phyloP scores from a whole-genome alignment of 1,140 invertebrate species.

The Rhizoglyphus robini region DNA sequence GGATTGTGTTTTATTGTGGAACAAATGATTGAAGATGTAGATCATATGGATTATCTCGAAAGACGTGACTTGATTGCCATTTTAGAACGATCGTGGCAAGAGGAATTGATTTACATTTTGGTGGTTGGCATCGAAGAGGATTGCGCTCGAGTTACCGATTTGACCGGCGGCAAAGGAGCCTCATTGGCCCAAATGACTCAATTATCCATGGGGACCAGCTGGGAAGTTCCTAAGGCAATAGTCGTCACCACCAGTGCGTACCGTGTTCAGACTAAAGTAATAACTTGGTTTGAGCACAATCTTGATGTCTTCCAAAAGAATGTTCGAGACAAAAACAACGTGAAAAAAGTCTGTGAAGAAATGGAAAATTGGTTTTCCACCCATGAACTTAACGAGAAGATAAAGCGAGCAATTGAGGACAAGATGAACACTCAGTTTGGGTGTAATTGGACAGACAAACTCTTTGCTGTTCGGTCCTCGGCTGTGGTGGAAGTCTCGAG shows the following conservation, averaged over 20 bases:
- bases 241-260: slow-evolving; percentile 44
- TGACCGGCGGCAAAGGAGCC: slow-evolving; percentile 57
- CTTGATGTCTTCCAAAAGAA: not conserved
- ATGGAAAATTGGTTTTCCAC: not conserved
- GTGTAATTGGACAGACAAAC: not conserved
- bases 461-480: slow-evolving; percentile 45
- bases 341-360: not conserved
- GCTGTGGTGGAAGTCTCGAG: slow-evolving; percentile 58
- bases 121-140: not conserved
- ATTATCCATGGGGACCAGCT: slow-evolving; percentile 16
- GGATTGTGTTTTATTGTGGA: no score
- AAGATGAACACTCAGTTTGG: not conserved
- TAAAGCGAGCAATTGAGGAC: not conserved
- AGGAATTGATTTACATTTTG: no score
- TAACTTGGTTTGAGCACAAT: slow-evolving; percentile 4
- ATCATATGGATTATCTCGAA: no score
- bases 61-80: no score
- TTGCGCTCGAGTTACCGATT: slow-evolving; percentile 9
- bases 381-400: not conserved
- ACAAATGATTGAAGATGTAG: no score
- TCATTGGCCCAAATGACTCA: slow-evolving; percentile 46
- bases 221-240: slow-evolving; percentile 42
- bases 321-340: not conserved
- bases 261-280: not conserved
- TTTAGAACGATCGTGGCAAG: no score